Base-by-base conservation (phyloP, 1,140 invertebrate genomes). In the Cecropterus lyciades region DNA sequence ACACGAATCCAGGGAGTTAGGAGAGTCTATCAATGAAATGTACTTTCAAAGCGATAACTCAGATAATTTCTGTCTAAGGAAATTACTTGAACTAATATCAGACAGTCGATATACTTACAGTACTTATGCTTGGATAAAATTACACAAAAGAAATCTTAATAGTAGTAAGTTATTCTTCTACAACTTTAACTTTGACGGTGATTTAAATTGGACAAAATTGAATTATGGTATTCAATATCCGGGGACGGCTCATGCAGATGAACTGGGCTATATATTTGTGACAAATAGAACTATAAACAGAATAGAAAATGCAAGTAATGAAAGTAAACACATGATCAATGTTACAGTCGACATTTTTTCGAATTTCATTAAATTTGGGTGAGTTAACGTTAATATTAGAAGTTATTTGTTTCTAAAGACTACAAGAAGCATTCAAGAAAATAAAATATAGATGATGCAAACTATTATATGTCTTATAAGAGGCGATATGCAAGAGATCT, bases 281-380 rank as follows among this genome's bases (percentile, higher is more conserved):
- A 79, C 67, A 13, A 65, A 51, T 0, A 20, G 13, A 14, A 75
- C 70, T 8, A 49, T 53, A 45, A 27, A 14, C 24, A 45, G 43
- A 45, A 45, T 56, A 30, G 20, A 65, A 30, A 30, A 69, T 11
- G 30, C 43, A 13, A 14, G 53, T 1, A 51, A 65, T 43, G 27
- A 53, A n/a, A 69, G 42, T 27, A 53, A 42, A 33, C 30, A 43
- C 11, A 52, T 53, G 24, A 63, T 67, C 11, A 11, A 57, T 48
- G 6, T 16, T 10, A 33, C 55, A 8, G 11, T 52, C 0, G 15
- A 57, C 9, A 14, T 65, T 43, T 49, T 69, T 14, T 42, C 62
- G 1, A 72, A 72, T 55, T 76, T 76, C 33, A 65, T 76, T 16
- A 72, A 73, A 60, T 68, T 14, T 40, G 73, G 73, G 73, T 76